Base-by-base conservation (phyloP, 2,888 invertebrate species). In the Mactromeris polynyma region DNA sequence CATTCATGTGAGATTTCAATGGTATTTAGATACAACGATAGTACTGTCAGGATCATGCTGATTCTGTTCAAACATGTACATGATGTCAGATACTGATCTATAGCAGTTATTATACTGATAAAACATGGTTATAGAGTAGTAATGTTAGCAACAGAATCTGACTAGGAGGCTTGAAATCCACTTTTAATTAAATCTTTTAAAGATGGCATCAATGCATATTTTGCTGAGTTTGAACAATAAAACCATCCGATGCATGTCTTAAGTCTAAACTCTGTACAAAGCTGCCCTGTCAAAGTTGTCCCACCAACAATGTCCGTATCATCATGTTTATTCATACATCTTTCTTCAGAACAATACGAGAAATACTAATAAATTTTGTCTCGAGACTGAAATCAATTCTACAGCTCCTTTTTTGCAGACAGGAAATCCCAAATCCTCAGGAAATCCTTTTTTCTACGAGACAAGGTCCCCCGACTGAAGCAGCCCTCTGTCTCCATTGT, bases 401-500 rank as follows among this genome's bases (percentile, higher is more conserved):
- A 40, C 19, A 40, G 42, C 36, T 38, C 73, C 73, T 31, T 83
- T 73, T 83, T 42, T 73, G 33, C 19, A 40, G 69, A 42, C 69
- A 83, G 83, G 83, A 73, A 83, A 83, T 40, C 38, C 73, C 73
- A 83, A 73, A 69, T 83, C 73, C 73, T 17, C 83, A 73, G 83
- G 83, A 83, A 83, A 83, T 83, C 46, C 51, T 58, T 58, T 54
- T 46, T 83, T 83, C 42, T 73, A 42, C 42, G 31, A 40, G 69
- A 82, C 31, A 73, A 38, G 64, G 46, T 36, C 46, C 83, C 83
- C 19, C 17, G 73, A 73, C 73, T 73, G 73, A 73, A 73, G 77
- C 77, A n/a, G 81, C 36, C 82, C 81, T 42, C 4, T 78, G 51
- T 38, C 38, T 21, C 87, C 83, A 87, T 87, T 87, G 87, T 86